Conservation (phyloP, 1,140 invertebrate species). For the Triops longicaudatus region DNA sequence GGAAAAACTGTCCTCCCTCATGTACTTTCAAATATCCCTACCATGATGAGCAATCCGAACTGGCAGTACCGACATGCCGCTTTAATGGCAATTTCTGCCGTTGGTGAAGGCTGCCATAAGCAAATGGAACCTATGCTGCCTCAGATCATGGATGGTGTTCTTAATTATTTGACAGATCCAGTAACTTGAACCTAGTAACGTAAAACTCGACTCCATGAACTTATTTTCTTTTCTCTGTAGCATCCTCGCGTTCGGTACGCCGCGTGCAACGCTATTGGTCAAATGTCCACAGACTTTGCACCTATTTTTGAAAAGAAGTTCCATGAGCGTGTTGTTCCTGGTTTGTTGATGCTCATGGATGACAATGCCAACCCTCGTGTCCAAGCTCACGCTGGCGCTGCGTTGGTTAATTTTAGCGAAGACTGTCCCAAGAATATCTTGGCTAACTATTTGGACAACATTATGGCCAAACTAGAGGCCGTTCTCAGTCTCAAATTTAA, state of each 20-base stretch:
- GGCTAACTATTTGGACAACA: slow-evolving; percentile 75
- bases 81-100: slow-evolving; percentile 95
- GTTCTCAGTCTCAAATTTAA: slow-evolving; percentile 89
- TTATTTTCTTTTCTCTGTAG: slow-evolving; percentile 41
- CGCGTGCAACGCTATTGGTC: slow-evolving; percentile 97
- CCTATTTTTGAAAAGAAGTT: slow-evolving; percentile 96
- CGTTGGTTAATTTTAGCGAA: slow-evolving; percentile 98
- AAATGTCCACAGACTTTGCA: slow-evolving; percentile 98
- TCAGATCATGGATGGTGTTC: slow-evolving; percentile 80
- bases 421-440: slow-evolving; percentile 94
- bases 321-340: slow-evolving; percentile 86
- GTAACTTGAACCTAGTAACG: slow-evolving; percentile 41
- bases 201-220: slow-evolving; percentile 4
- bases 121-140: slow-evolving; percentile 91
- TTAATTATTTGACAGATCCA: slow-evolving; percentile 80
- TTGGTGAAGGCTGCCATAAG: slow-evolving; percentile 95
- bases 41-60: slow-evolving; percentile 73
- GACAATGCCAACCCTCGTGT: slow-evolving; percentile 87
- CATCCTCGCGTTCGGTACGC: slow-evolving; percentile 92
- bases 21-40: slow-evolving; percentile 72
- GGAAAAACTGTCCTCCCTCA: slow-evolving; percentile 90
- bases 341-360: slow-evolving; percentile 79
- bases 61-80: slow-evolving; percentile 88
- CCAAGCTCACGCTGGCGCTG: slow-evolving; percentile 70
- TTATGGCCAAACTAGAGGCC: slow-evolving; percentile 84